These are phyloP conservation scores for Tachysurus fulvidraco DNA, from an alignment of 2,113 vertebrate species.

Conservation along the genomic window DNA sequence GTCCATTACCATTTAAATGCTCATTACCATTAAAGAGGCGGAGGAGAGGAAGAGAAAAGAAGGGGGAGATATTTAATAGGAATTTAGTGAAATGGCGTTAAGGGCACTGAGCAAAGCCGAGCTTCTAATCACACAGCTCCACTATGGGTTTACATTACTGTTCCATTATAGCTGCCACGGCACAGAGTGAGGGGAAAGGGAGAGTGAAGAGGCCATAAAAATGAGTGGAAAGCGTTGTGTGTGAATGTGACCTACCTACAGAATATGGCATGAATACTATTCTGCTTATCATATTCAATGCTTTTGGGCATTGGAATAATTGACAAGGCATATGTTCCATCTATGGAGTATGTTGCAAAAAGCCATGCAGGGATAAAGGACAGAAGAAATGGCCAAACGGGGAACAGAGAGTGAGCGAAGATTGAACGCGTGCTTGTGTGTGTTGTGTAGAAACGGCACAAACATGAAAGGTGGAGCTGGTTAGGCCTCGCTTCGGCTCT, in stretches of 20 bases:
- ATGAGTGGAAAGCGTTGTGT: conserved; percentile 16
- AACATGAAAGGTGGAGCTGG: conserved; percentile 23
- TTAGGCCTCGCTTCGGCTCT: neutral
- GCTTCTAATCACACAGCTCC: conserved; percentile 45
- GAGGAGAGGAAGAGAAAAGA: conserved; percentile 31
- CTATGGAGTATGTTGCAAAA: neutral
- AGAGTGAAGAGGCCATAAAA: conserved; percentile 21
- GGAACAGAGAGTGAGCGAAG: conserved; percentile 21
- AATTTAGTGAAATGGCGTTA: conserved; percentile 50
- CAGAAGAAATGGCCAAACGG: neutral
- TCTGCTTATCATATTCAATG: conserved; percentile 13
- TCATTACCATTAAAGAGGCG: conserved; percentile 60
- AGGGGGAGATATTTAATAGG: conserved; percentile 50
- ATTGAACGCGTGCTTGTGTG: conserved; percentile 34
- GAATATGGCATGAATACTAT: neutral
- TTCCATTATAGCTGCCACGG: conserved; percentile 21
- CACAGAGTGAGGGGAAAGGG: neutral
- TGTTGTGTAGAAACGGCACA: neutral
- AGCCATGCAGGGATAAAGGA: neutral
- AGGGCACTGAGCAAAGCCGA: conserved; percentile 38
- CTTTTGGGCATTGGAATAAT: conserved; percentile 17
- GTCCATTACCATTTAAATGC: conserved; percentile 72
- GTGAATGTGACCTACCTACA: conserved; percentile 30
- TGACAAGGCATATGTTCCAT: conserved; percentile 7
- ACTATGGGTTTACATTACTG: conserved; percentile 37